phyloP scores from a whole-genome alignment of 2,888 invertebrate species.

The Cabera pusaria region DNA sequence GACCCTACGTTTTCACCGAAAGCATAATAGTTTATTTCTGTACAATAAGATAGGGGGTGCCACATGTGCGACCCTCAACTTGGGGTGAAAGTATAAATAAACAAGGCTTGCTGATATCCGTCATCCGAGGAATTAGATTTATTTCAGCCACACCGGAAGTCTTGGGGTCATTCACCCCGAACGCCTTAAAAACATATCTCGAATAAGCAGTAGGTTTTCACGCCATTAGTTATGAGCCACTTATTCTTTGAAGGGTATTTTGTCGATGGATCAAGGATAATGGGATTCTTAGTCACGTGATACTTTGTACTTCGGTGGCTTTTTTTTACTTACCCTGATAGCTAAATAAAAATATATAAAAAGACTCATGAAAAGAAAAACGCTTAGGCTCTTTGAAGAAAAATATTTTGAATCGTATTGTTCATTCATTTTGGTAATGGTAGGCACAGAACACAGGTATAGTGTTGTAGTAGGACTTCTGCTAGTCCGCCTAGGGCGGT shows the following conservation, averaged over 20 bases:
- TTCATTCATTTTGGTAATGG: too few species aligned
- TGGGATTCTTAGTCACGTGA: constrained; percentile 17
- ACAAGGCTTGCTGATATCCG: constrained; percentile 82
- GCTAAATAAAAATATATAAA: too few species aligned
- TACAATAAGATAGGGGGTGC: constrained; percentile 58
- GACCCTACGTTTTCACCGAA: constrained; percentile 58
- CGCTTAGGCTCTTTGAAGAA: too few species aligned
- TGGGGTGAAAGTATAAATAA: constrained; percentile 80
- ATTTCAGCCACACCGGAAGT: constrained; percentile 72
- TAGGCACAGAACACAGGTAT: too few species aligned
- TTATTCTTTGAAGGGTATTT: constrained; percentile 30
- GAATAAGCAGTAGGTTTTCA: constrained; percentile 29
- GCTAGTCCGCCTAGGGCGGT: too few species aligned
- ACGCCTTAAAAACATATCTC: constrained; percentile 50
- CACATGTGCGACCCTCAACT: constrained; percentile 70
- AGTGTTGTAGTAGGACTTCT: too few species aligned
- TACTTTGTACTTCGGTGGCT: too few species aligned
- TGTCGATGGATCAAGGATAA: constrained; percentile 23
- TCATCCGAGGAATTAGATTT: constrained; percentile 81
- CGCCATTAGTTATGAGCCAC: constrained; percentile 42
- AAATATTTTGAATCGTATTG: too few species aligned
- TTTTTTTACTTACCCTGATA: too few species aligned
- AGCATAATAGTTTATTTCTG: constrained; percentile 73
- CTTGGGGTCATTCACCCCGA: constrained; percentile 65
- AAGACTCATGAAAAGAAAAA: too few species aligned